phyloP scores from a whole-genome alignment of 2,113 vertebrate genomes.

The Coracopsis vasa region DNA sequence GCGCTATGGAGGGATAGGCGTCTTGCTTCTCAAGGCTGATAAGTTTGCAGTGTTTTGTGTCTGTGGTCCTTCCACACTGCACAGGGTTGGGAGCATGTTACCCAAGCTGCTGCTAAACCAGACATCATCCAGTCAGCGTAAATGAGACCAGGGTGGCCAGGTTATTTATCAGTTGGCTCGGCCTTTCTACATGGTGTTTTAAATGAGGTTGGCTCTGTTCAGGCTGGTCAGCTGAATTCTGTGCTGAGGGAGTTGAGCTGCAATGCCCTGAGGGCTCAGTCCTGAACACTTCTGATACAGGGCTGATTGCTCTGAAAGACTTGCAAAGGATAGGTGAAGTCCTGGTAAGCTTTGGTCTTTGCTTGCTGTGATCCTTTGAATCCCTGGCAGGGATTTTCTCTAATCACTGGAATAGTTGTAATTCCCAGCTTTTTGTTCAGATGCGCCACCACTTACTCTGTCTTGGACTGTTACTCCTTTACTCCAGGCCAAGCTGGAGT shows the following conservation, averaged over 20 bases:
- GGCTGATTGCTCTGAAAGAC: neutral
- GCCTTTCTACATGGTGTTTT: neutral
- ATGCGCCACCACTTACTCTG: neutral
- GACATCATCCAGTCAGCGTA: neutral
- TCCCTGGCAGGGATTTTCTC: constrained; percentile 6
- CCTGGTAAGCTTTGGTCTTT: constrained; percentile 3
- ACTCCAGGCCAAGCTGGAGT: neutral
- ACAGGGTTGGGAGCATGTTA: neutral
- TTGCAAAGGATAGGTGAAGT: neutral
- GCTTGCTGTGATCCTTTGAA: neutral
- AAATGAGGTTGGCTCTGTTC: neutral
- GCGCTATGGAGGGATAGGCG: neutral
- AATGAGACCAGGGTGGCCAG: neutral
- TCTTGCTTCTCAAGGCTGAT: neutral
- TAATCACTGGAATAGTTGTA: neutral
- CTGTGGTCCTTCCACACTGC: neutral
- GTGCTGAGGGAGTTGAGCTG: neutral
- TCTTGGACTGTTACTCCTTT: neutral
- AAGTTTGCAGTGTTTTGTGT: neutral
- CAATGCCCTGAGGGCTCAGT: neutral
- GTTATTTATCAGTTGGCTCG: neutral
- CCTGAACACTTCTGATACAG: neutral
- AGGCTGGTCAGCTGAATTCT: neutral
- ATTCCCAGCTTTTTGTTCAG: neutral
- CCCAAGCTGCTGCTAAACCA: neutral